Conservation (phyloP, 2,113 vertebrate species). For the Lasiurus cinereus region DNA sequence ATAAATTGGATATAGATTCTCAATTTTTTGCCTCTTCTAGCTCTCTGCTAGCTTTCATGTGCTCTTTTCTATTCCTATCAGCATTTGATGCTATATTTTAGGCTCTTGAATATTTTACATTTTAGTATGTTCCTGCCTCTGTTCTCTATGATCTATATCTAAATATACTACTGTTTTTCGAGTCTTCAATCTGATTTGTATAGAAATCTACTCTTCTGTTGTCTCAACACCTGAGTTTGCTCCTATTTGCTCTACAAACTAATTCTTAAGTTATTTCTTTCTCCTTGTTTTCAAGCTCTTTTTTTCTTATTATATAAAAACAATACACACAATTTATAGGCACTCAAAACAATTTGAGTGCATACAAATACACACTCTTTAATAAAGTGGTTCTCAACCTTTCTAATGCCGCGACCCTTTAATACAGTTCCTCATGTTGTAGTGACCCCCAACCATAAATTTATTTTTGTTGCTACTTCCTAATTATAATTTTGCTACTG, state of each 20-base stretch:
- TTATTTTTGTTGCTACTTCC: no score
- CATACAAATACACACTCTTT: constrained; percentile 2
- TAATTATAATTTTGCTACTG: no score
- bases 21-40: background rate
- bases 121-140: background rate
- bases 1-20: background rate
- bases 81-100: constrained; percentile 3
- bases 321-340: no score
- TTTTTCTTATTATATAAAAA: constrained; percentile 15
- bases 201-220: background rate
- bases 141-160: background rate
- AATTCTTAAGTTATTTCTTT: background rate
- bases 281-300: constrained; percentile 32
- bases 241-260: background rate
- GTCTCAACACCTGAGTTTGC: background rate
- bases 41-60: background rate
- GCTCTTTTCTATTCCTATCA: background rate
- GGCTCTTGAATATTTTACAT: background rate
- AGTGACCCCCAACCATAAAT: no score
- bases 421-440: no score
- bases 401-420: no score
- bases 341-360: no score
- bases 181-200: background rate
- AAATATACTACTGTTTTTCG: background rate
- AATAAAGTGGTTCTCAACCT: no score